A percentile compares a stretch with the other conserved stretches of the same genome.
phyloP scores from a whole-genome alignment of 2,113 vertebrate genomes.

The Aegithalos caudatus region DNA sequence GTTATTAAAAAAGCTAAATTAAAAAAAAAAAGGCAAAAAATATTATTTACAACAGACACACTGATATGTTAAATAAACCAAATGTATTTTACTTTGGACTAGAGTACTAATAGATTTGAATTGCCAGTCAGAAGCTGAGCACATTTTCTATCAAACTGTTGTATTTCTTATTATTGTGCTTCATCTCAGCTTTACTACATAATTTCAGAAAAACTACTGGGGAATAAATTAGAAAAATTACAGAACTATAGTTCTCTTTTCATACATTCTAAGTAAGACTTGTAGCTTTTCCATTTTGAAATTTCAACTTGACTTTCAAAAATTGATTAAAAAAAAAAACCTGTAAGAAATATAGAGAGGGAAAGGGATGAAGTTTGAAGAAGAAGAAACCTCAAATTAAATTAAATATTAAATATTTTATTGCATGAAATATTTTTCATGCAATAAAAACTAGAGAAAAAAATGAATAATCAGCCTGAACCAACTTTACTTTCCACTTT shows the following conservation, averaged over 20 bases:
- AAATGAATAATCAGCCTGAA: not conserved
- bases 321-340: not conserved
- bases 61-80: not conserved
- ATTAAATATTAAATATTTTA: too few species aligned
- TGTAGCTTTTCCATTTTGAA: not conserved
- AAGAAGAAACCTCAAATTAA: accelerated
- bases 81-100: not conserved
- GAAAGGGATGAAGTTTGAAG: not conserved
- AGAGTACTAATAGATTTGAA: not conserved
- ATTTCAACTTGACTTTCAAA: not conserved
- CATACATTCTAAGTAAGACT: not conserved
- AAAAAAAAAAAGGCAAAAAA: not conserved
- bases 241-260: not conserved
- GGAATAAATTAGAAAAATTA: not conserved
- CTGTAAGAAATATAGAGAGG: not conserved
- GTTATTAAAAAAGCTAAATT: not conserved
- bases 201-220: not conserved
- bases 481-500: not conserved
- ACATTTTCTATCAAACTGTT: not conserved
- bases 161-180: not conserved
- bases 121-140: not conserved
- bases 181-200: not conserved
- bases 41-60: not conserved
- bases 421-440: too few species aligned
- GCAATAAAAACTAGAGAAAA: not conserved